phyloP scores from a whole-genome alignment of 92 coral and sea anemone genomes.

The Palythoa grandiflora region DNA sequence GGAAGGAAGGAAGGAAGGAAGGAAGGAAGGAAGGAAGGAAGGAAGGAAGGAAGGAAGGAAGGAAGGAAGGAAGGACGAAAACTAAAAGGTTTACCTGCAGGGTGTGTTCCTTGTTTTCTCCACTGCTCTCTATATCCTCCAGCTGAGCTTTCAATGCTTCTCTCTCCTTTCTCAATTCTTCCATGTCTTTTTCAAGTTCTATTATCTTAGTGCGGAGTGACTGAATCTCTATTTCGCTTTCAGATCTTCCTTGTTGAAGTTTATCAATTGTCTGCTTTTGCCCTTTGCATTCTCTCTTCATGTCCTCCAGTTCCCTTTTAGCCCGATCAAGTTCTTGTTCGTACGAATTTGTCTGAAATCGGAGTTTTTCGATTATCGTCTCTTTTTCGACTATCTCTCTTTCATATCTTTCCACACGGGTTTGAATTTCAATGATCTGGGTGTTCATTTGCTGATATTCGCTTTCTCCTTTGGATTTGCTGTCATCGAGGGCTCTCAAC shows the following conservation, averaged over 20 bases:
- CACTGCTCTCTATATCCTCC: constrained; percentile 80
- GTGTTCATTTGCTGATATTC: constrained; percentile 70
- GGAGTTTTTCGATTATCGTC: constrained; percentile 82
- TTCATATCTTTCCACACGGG: constrained; percentile 80
- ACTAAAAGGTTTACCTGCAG: constrained; percentile 69
- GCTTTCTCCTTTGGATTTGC: constrained; percentile 69
- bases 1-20: no score
- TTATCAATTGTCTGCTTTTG: constrained; percentile 68
- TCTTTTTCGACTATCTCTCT: constrained; percentile 85
- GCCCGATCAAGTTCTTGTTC: constrained; percentile 83
- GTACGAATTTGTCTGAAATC: constrained; percentile 78
- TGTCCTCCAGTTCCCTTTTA: constrained; percentile 82
- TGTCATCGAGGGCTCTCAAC: constrained; percentile 64
- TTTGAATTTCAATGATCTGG: constrained; percentile 74
- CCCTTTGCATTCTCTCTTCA: constrained; percentile 78
- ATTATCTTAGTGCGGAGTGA: constrained; percentile 74
- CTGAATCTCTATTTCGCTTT: constrained; percentile 73
- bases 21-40: not conserved
- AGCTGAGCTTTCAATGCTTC: constrained; percentile 71
- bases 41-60: not conserved
- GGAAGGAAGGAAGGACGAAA: not conserved
- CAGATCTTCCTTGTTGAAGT: constrained; percentile 80
- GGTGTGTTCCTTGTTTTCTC: constrained; percentile 79
- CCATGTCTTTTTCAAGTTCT: constrained; percentile 80
- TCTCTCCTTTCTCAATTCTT: constrained; percentile 81